Evolutionary conservation across 1,140 invertebrate species (phyloP), one percentile per base, ranked within the genome.

Genomic region (Drosophila nasuta): DNA sequence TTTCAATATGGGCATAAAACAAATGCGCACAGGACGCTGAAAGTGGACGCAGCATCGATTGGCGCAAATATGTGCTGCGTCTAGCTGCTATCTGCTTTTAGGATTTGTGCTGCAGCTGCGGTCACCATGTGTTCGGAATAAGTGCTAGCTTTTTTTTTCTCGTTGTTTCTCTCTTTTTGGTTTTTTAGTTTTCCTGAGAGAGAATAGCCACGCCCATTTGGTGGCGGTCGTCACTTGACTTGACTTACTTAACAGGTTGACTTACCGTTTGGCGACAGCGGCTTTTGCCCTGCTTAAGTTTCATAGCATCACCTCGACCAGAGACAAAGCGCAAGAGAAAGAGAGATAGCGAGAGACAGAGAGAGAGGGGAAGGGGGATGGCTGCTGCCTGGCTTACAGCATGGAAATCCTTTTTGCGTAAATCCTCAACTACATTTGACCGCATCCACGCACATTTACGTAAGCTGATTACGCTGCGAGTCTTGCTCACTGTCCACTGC

Each of bases 361-460:
- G 15, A 49, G 17, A 11, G 11, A 5, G n/a, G 0, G 25, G 5
- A 7, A 15, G 20, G 3, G 20, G 3, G 20, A 25, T 25, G 20
- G 20, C 20, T 25, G 20, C 20, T 25, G 7, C 4, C 5, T 35
- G 28, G 74, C 59, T 74, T 77, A 68, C 20, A 48, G 62, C 72
- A 75, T 65, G 66, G 60, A 82, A 82, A 79, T 82, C 69, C 70
- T 74, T 72, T 85, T 69, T 68, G 65, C 82, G 59, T 70, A 85
- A 86, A 81, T 75, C 81, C 70, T 65, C 64, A 62, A 68, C 74
- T 80, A 73, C 75, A 81, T 78, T 85, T 83, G 72, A 83, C 77
- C 82, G 75, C 62, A 80, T 20, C 80, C 69, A 81, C 67, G 77
- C 78, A 77, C 81, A 86, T 85, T 85, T 85, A 85, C 82, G 71